Percentiles rank a stretch among this genome's conserved stretches.
phyloP scores from a whole-genome alignment of 2,113 vertebrate genomes.

The Zapus hudsonius region DNA sequence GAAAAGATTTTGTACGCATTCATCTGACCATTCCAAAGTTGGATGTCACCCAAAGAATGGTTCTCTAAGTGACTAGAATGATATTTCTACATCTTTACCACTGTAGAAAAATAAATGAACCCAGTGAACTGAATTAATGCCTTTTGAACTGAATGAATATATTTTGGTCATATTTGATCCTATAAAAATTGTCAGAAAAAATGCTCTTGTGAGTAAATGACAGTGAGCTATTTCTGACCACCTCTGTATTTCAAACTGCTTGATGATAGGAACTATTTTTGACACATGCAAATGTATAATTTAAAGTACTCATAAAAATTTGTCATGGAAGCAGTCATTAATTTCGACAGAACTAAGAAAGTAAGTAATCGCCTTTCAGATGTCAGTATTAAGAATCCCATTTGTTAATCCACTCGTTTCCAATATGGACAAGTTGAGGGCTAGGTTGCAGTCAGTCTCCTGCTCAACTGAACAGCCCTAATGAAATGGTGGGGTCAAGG shows the following conservation, averaged over 20 bases:
- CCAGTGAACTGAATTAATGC: conserved; percentile 40
- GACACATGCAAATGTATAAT: conserved; percentile 79
- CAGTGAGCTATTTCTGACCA: conserved; percentile 73
- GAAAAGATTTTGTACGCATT: conserved; percentile 16
- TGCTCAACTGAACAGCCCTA: not conserved
- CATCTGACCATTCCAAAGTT: conserved; percentile 14
- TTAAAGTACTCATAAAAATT: conserved; percentile 77
- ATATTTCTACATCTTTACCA: conserved; percentile 26
- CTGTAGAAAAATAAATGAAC: conserved; percentile 53
- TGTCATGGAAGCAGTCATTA: conserved; percentile 75
- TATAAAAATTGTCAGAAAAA: conserved; percentile 57
- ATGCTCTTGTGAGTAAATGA: conserved; percentile 67
- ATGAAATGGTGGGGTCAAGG: not conserved
- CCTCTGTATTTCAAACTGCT: conserved; percentile 67
- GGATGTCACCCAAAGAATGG: not conserved
- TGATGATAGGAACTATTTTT: conserved; percentile 76
- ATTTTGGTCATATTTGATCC: conserved; percentile 57
- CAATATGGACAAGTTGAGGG: not conserved
- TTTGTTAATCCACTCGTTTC: conserved; percentile 65
- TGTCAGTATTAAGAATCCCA: conserved; percentile 77
- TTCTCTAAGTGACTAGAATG: not conserved
- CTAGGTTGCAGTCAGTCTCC: not conserved
- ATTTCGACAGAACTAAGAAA: conserved; percentile 74
- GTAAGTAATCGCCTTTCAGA: conserved; percentile 78
- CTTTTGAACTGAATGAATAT: conserved; percentile 44